A percentile compares a stretch with the other conserved stretches of the same genome.
phyloP scores from a whole-genome alignment of 2,113 vertebrate species.

The Callocephalon fimbriatum region DNA sequence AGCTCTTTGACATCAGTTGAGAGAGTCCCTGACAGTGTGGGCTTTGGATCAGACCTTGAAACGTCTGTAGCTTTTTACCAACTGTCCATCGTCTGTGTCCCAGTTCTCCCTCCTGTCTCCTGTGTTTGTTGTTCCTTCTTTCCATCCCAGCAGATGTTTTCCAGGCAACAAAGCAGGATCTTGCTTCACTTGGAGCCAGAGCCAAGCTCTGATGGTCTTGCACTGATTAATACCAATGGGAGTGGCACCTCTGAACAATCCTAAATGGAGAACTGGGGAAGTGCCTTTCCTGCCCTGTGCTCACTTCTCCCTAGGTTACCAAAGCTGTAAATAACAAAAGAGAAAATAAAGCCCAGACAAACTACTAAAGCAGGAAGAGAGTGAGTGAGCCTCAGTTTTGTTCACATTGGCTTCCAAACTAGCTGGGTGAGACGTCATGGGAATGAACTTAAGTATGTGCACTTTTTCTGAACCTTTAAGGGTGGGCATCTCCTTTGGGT shows the following conservation, averaged over 20 bases:
- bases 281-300: not conserved
- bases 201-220: not conserved
- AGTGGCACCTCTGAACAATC: not conserved
- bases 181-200: not conserved
- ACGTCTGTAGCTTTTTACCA: not conserved
- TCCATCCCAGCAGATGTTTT: conserved; percentile 16
- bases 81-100: not conserved
- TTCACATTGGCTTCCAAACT: rapidly evolving
- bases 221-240: not conserved
- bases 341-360: not conserved
- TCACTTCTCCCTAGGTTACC: not conserved
- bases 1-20: not conserved
- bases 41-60: not conserved
- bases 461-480: not conserved
- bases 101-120: not conserved
- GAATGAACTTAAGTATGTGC: not conserved
- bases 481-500: not conserved
- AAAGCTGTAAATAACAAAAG: not conserved
- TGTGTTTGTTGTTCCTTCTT: not conserved
- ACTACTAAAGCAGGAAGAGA: not conserved
- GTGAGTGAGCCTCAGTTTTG: rapidly evolving
- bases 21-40: not conserved
- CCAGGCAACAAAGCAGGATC: not conserved
- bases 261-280: not conserved
- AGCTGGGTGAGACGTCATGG: not conserved